phyloP scores from a whole-genome alignment of 2,888 invertebrate genomes.

The Reticulitermes lucifugus region DNA sequence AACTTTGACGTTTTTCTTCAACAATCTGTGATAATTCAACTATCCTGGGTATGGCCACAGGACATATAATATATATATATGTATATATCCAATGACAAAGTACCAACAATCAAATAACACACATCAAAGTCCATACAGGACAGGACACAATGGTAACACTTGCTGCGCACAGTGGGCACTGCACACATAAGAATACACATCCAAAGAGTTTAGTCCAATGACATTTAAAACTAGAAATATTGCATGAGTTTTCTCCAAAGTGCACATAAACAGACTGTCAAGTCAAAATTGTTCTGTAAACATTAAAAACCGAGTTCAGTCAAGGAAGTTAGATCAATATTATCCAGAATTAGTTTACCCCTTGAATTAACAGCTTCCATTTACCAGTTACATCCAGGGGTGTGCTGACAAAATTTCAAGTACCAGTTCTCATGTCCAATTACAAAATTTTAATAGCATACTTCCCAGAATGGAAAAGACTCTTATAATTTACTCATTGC shows the following conservation, averaged over 20 bases:
- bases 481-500: no score
- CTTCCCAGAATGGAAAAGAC: no score
- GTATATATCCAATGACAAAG: neutral
- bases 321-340: no score
- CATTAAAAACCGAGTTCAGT: no score
- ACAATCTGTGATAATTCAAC: constrained; percentile 8
- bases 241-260: no score
- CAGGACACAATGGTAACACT: neutral
- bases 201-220: neutral
- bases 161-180: neutral
- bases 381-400: no score
- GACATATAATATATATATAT: neutral
- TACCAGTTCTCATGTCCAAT: no score
- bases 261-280: neutral
- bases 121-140: neutral
- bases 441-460: no score
- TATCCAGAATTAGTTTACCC: no score
- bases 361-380: no score
- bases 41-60: neutral
- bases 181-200: neutral
- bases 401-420: no score
- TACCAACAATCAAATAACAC: constrained; percentile 5
- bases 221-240: neutral
- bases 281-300: no score
- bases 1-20: neutral